Conservation (phyloP, 2,797 vertebrate species). For the Gymnoscopelus braueri region DNA sequence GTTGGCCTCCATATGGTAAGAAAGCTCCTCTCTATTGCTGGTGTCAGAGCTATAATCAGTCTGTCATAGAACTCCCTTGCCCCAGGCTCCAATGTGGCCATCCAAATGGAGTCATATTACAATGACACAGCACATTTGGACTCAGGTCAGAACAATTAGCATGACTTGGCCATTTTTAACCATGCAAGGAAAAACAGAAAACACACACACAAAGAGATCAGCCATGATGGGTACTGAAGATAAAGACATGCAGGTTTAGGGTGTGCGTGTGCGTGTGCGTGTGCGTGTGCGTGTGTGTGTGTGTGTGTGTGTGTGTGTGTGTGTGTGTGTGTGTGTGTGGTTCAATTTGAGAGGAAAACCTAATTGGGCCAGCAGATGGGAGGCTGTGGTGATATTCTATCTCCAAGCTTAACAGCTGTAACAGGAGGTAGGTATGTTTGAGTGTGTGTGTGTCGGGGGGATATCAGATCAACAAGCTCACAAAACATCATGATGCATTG, state of each 20-base stretch:
- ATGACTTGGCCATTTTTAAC: constrained; percentile 46
- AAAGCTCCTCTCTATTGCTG: background rate
- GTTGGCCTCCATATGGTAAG: background rate
- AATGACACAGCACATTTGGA: constrained; percentile 50
- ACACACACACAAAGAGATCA: background rate
- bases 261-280: background rate
- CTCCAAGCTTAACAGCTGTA: constrained; percentile 41
- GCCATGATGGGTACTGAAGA: background rate
- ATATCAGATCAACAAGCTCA: too few species aligned
- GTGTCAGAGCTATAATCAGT: constrained; percentile 16
- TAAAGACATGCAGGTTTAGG: too few species aligned
- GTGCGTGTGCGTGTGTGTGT: constrained; percentile 2
- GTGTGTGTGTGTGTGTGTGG: background rate
- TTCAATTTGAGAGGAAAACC: constrained; percentile 9
- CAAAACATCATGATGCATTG: too few species aligned
- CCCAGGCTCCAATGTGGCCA: background rate
- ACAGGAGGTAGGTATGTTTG: constrained; percentile 26
- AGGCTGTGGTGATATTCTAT: constrained; percentile 47
- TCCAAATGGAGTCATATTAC: constrained; percentile 46
- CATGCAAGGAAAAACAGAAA: constrained; percentile 25
- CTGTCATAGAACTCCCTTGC: background rate
- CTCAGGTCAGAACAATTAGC: constrained; percentile 23
- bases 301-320: constrained; percentile 2
- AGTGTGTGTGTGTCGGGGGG: constrained; percentile 14
- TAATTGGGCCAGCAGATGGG: constrained; percentile 56